Conservation (phyloP, 2,797 vertebrate genomes). For the Gymnoscopelus braueri region DNA sequence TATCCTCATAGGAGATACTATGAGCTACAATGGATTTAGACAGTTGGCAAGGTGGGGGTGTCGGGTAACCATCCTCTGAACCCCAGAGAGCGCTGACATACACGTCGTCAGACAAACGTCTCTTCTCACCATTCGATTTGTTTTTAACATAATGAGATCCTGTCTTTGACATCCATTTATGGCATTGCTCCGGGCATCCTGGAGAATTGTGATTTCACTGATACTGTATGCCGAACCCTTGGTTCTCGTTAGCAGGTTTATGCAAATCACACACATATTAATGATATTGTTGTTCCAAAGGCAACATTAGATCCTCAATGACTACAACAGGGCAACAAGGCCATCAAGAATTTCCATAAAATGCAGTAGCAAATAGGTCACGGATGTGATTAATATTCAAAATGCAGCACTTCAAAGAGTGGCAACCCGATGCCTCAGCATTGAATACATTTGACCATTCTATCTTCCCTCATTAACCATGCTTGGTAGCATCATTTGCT, state of each 20-base stretch:
- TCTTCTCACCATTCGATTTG: slow-evolving; percentile 55
- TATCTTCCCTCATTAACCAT: slow-evolving; percentile 71
- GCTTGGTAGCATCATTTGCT: slow-evolving; percentile 64
- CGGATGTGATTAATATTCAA: slow-evolving; percentile 77
- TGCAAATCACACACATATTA: slow-evolving; percentile 43
- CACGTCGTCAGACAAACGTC: slow-evolving; percentile 71
- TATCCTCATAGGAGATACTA: slow-evolving; percentile 67
- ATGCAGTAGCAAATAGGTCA: slow-evolving; percentile 78
- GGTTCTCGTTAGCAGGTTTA: slow-evolving; percentile 38
- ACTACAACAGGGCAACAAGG: slow-evolving; percentile 65
- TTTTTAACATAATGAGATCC: slow-evolving; percentile 58
- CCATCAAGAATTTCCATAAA: slow-evolving; percentile 77
- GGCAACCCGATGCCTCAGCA: slow-evolving; percentile 62
- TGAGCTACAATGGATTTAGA: slow-evolving; percentile 71
- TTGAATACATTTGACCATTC: slow-evolving; percentile 75
- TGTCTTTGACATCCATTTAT: slow-evolving; percentile 52
- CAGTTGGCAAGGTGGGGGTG: slow-evolving; percentile 78
- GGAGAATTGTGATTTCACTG: slow-evolving; percentile 22
- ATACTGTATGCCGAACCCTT: slow-evolving; percentile 19
- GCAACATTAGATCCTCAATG: slow-evolving; percentile 42
- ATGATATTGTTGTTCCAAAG: slow-evolving; percentile 65
- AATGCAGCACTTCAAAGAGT: slow-evolving; percentile 75
- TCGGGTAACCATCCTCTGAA: slow-evolving; percentile 61
- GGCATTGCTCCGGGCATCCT: slow-evolving; percentile 36
- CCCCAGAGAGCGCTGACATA: slow-evolving; percentile 60